These are phyloP conservation scores for Calcarius lapponicus DNA, from an alignment of 2,797 vertebrate species.

Conservation along the genomic window DNA sequence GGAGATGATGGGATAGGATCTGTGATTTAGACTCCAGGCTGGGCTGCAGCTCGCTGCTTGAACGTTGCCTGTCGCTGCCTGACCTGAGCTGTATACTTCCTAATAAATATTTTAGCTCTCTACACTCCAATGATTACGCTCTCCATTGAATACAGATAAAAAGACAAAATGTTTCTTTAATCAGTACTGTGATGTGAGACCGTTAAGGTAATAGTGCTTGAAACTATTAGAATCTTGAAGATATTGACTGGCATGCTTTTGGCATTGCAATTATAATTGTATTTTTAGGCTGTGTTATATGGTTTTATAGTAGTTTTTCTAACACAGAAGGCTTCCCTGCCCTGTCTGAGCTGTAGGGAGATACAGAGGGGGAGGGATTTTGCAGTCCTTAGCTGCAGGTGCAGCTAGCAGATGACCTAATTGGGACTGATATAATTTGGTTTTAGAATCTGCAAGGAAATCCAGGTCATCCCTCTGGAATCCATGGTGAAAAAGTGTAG, in stretches of 20 bases:
- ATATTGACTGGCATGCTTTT: conserved; percentile 76
- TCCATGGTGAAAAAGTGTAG: conserved; percentile 57
- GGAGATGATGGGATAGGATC: background rate
- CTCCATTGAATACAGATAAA: conserved; percentile 76
- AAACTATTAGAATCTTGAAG: conserved; percentile 75
- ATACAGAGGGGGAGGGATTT: conserved; percentile 25
- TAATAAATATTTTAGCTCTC: conserved; percentile 78
- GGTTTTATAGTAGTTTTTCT: conserved; percentile 69
- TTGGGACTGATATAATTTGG: conserved; percentile 50
- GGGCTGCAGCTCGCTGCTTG: conserved; percentile 19
- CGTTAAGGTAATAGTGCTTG: conserved; percentile 78
- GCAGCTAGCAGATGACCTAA: conserved; percentile 64
- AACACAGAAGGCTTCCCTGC: conserved; percentile 48
- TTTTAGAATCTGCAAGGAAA: conserved; percentile 73
- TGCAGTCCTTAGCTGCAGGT: conserved; percentile 48
- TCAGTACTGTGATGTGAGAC: conserved; percentile 78
- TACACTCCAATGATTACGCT: conserved; percentile 66
- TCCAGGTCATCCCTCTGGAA: conserved; percentile 75
- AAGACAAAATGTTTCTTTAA: conserved; percentile 81
- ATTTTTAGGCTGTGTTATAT: conserved; percentile 70
- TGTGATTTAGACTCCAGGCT: background rate
- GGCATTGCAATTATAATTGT: conserved; percentile 71
- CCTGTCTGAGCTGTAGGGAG: conserved; percentile 39
- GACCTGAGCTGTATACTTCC: conserved; percentile 66
- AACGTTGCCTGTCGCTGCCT: conserved; percentile 35